Base-by-base conservation (phyloP, 2,113 vertebrate species). In the Spheniscus mendiculus region DNA sequence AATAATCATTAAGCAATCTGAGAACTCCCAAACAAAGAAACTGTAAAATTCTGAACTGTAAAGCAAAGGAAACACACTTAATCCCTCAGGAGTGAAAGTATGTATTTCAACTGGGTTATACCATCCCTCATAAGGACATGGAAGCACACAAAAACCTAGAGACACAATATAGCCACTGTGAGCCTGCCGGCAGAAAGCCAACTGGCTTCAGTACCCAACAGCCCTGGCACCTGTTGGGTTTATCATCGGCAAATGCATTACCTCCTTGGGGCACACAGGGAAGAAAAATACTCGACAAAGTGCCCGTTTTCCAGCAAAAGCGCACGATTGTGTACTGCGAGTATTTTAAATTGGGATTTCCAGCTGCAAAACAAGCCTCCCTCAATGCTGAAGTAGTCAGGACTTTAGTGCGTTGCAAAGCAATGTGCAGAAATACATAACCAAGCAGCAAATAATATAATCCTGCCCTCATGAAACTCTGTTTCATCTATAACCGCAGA, bases 61-160 rank as follows among this genome's bases (percentile, higher is more conserved):
- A 98, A 98, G 98, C 93, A 97, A 98, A 98, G 98, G 98, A 98
- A 98, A 98, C 97, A 97, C 92, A 95, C 96, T 97, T 98, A 98
- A 98, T 98, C 98, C 98, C 96, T 74, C 80, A 90, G 97, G 98
- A 97, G 96, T 91, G 98, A 62, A 97, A 98, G 97, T 97, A 96
- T 98, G 97, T 97, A 96, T 98, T 98, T 98, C 98, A 98, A 94
- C 97, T 95, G 96, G 87, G 97, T 94, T 98, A 96, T 97, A 77
- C 96, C 95, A 97, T 92, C 92, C 92, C 93, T 96, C 63, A 23
- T 32, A 96, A 97, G 97, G 98, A 92, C 97, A 80, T 50, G 76
- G 97, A 88, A 84, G 96, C 83, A 95, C 92, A 89, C 89, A 95
- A 88, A 97, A 97, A 97, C 95, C 96, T 73, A 73, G 59, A 79